Base-by-base conservation (phyloP, 2,113 vertebrate genomes). In the Ancistrus triradiatus region DNA sequence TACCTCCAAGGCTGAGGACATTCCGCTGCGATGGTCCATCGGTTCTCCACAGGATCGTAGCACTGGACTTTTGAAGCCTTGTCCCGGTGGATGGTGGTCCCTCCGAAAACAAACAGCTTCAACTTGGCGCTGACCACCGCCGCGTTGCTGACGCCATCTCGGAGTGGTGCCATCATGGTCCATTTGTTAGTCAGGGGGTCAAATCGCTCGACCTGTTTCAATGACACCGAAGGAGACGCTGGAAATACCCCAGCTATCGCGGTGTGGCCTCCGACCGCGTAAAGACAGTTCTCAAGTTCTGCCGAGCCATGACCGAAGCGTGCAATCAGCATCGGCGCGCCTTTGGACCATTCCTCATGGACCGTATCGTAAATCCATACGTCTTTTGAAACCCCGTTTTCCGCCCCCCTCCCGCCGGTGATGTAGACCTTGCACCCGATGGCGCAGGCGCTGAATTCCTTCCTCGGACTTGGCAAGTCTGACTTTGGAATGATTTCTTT, bases 1-100 rank as follows among this genome's bases (percentile, higher is more conserved):
- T 98, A 95, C 3, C 95, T 89, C 95, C 95, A 98, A 0, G 95
- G 92, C 73, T 98, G 95, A 0, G 95, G 95, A 67, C 95, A 98
- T 55, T 94, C 92, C 0, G 93, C 95, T 7, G 91, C 91, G 62
- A 97, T 91, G 0, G 48, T 86, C 95, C 95, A 98, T 1, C 92
- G 88, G 78, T 98, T 94, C 56, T 91, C 91, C 0, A 69, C 51
- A 0, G 95, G 93, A 44, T 98, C 90, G 0, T 95, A 98, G 78
- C 91, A 93, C 79, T 98, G 95, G 0, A 98, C 95, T 68, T 94
- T 95, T 62, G 94, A 93, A 10, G 91, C 93, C 80, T 93, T 91
- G 80, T 94, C 95, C 15, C 91, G 78, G 83, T 94, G 92, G 59
- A 95, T 93, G 77, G 91, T 94, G 63, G 93, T 90, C 0, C 94